Percentiles rank a stretch among this genome's conserved stretches.
These are phyloP conservation scores for Platerodrilus igneus DNA, from an alignment of 2,888 invertebrate species.

Conservation along the genomic window DNA sequence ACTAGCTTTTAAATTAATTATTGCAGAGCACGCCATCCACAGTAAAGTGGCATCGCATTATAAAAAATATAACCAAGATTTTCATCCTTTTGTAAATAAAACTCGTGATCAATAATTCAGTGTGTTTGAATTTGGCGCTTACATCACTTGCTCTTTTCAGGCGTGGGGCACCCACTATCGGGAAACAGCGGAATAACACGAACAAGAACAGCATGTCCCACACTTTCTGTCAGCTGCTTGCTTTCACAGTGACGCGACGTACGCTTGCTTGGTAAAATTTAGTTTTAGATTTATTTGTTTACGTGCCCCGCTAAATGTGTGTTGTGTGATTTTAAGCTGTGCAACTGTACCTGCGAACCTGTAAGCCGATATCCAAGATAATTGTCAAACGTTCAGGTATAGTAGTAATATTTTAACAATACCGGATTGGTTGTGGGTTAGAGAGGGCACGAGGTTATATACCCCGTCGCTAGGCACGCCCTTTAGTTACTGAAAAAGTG, in stretches of 20 bases:
- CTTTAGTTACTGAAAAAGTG: conserved; percentile 24
- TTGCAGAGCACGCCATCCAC: too few relatives aligned
- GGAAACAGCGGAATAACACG: conserved; percentile 36
- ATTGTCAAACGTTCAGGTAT: conserved; percentile 35
- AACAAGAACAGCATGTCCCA: conserved; percentile 40
- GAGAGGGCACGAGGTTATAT: conserved; percentile 44
- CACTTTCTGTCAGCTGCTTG: conserved; percentile 62
- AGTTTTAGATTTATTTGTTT: conserved; percentile 48
- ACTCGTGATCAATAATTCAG: conserved; percentile 45
- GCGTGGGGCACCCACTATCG: conserved; percentile 37
- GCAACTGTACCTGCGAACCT: conserved; percentile 33
- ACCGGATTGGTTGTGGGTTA: conserved; percentile 40
- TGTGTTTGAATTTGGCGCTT: conserved; percentile 43
- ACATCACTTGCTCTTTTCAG: conserved; percentile 34
- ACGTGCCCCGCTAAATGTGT: conserved; percentile 47
- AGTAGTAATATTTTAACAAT: conserved; percentile 24
- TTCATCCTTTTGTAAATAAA: too few relatives aligned
- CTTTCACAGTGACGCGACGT: conserved; percentile 62
- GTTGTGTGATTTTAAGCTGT: conserved; percentile 40
- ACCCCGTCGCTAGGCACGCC: conserved; percentile 42
- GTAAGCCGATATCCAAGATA: conserved; percentile 30
- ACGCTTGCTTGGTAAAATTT: conserved; percentile 49
- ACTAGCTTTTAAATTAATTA: too few relatives aligned
- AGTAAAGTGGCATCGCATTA: too few relatives aligned
- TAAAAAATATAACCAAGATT: too few relatives aligned